phyloP scores from a whole-genome alignment of 2,888 invertebrate genomes.

The Cataglyphis albicans region DNA sequence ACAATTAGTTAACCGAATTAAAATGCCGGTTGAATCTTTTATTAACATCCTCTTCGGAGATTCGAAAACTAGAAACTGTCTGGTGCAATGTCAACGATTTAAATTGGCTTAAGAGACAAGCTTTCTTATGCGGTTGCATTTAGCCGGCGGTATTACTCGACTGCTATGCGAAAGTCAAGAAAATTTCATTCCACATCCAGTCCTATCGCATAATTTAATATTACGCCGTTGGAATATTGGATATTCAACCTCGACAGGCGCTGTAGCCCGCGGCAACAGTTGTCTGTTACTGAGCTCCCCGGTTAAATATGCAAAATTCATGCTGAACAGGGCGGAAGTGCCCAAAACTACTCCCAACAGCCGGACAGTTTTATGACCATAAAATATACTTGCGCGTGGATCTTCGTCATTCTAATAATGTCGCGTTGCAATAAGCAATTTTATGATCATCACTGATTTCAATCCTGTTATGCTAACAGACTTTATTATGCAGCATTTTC shows the following conservation, averaged over 20 bases:
- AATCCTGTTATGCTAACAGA: background rate
- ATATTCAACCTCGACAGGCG: constrained; percentile 60
- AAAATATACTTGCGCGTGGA: constrained; percentile 48
- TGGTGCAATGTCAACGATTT: constrained; percentile 51
- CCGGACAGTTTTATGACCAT: constrained; percentile 46
- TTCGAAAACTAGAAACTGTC: constrained; percentile 50
- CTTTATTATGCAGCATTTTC: constrained; percentile 4
- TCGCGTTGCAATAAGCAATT: constrained; percentile 27
- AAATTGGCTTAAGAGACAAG: constrained; percentile 55
- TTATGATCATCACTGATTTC: constrained; percentile 16
- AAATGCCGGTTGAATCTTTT: constrained; percentile 20
- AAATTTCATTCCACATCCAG: constrained; percentile 64
- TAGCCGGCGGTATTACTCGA: constrained; percentile 51
- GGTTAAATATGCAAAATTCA: constrained; percentile 63
- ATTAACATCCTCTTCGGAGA: constrained; percentile 18
- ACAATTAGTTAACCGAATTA: constrained; percentile 15
- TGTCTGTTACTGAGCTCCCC: constrained; percentile 62
- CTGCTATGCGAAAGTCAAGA: constrained; percentile 60
- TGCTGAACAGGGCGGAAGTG: constrained; percentile 36
- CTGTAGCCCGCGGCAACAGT: constrained; percentile 55
- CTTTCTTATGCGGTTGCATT: constrained; percentile 55
- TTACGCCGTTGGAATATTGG: constrained; percentile 64
- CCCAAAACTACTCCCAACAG: constrained; percentile 52
- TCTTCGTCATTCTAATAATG: constrained; percentile 47
- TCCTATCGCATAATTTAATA: constrained; percentile 66